Evolutionary conservation across 2,113 vertebrate species (phyloP).

Genomic region (Cyanoderma ruficeps): DNA sequence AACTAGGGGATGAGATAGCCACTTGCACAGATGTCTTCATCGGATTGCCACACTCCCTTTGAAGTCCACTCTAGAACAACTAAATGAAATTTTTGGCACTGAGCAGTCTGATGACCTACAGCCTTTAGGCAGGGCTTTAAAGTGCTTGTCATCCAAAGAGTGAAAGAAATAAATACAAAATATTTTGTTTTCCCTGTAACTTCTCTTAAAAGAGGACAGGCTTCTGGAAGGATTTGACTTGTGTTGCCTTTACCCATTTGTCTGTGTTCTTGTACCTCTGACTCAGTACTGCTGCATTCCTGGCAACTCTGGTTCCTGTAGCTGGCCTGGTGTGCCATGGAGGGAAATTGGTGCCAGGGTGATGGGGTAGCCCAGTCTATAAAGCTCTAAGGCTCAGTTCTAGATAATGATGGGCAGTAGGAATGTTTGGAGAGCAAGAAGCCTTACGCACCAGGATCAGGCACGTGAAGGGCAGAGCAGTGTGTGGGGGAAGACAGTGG

Average conservation of each 20-base stretch:
- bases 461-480: background rate
- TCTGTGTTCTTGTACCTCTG: background rate
- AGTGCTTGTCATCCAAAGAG: background rate
- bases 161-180: constrained; percentile 1
- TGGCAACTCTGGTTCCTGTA: background rate
- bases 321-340: background rate
- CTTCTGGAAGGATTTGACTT: constrained; percentile 36
- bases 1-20: background rate
- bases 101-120: background rate
- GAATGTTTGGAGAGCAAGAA: background rate
- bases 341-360: background rate
- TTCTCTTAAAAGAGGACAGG: constrained; percentile 18
- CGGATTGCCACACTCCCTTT: background rate
- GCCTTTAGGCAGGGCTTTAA: background rate
- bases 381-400: background rate
- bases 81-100: background rate
- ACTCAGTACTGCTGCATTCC: background rate
- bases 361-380: background rate
- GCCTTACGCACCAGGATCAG: background rate
- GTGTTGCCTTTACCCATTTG: background rate
- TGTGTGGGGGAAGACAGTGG: rapidly evolving
- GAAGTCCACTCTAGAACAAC: background rate
- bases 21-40: background rate
- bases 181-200: background rate
- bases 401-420: background rate